Base-by-base conservation (phyloP, 2,797 vertebrate genomes). In the Pangasius krempfi region DNA sequence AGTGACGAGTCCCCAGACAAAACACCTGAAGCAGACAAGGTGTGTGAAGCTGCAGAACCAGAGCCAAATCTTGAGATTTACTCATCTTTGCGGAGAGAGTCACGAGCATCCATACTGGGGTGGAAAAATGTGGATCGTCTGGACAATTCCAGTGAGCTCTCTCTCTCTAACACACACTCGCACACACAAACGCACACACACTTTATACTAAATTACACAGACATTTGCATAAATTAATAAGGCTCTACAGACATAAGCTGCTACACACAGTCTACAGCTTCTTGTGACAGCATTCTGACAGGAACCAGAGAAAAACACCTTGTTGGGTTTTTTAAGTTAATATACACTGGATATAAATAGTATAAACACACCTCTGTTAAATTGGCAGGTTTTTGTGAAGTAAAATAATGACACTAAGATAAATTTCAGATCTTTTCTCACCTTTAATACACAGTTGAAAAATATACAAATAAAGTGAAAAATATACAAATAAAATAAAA, bases 121-220 rank as follows among this genome's bases (percentile, higher is more conserved):
- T 98, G 97, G 98, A 98, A 96, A 92, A 98, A 97, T 50, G 91
- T 96, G 58, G 97, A 98, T 88, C 94, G 96, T 33, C 94, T 98
- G 90, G 97, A 98, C 84, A 96, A 97, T 89, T 94, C 97, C 91
- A 96, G 98, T 98, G 94, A 96, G 94, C 7, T 84, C 0, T 5
- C 64, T 68, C 52, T 20, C n/a, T 27, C 56, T 44, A 7, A 56
- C 50, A 33, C n/a, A 4, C 70, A 18, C 50, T 33, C 8, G 88
- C 56, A 80, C 94, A 56, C 94, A 54, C 13, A 78, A 5, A 18
- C 5, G 50, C 12, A 30, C 27, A 52, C 20, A 22, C 70, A 40
- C 22, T 40, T 40, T 73, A 12, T 22, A 44, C 37, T 73, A 40
- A 40, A 73, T 37, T 73, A 44, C 18, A 72, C 4, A 20, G 18